Evolutionary conservation across 1,140 invertebrate genomes (phyloP).

Genomic region (Monochamus saltuarius): DNA sequence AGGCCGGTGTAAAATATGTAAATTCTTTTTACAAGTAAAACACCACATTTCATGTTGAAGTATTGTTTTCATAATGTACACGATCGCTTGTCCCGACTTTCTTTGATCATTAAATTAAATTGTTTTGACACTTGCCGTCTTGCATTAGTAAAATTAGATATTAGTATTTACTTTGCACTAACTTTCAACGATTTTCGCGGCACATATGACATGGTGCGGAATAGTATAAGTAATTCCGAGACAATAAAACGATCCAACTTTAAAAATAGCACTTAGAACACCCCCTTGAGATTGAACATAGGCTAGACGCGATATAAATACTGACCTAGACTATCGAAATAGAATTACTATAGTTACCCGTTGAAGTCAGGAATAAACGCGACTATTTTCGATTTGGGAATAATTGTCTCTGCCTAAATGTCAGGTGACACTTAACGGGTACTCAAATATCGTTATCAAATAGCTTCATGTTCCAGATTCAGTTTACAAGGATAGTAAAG

Average conservation of each 20-base stretch:
- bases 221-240: no score
- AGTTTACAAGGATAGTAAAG: no score
- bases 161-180: no score
- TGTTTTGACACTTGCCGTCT: no score
- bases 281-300: slow-evolving; percentile 26
- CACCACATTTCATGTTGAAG: background rate
- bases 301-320: slow-evolving; percentile 20
- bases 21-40: slow-evolving; percentile 1
- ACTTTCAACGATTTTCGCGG: no score
- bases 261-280: background rate
- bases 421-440: background rate
- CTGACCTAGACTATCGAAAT: slow-evolving; percentile 26
- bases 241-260: no score
- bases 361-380: slow-evolving; percentile 2
- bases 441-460: background rate
- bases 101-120: no score
- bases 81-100: slow-evolving; percentile 3
- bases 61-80: no score
- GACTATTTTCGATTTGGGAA: no score
- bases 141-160: no score
- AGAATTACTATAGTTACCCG: slow-evolving; percentile 9
- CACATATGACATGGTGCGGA: no score
- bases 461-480: no score
- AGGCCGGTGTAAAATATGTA: slow-evolving; percentile 8
- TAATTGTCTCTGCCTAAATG: background rate